Evolutionary conservation across 2,113 vertebrate species (phyloP).

Genomic region (Muntiacus muntjak): DNA sequence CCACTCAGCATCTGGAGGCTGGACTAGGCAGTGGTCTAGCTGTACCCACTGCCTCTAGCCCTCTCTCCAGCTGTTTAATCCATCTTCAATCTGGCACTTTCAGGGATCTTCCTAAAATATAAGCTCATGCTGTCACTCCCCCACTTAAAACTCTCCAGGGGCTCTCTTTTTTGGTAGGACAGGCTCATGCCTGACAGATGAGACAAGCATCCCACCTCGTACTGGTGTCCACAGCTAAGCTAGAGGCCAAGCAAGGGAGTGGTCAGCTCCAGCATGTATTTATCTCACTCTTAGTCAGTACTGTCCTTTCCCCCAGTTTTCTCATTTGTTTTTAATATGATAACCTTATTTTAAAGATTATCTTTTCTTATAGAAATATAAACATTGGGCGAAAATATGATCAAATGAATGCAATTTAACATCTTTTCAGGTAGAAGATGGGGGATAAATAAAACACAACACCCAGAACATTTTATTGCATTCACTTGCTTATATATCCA

Average conservation of each 20-base stretch:
- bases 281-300: neutral
- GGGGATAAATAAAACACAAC: neutral
- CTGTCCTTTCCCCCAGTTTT: neutral
- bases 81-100: neutral
- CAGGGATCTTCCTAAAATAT: neutral
- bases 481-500: neutral
- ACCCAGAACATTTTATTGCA: neutral
- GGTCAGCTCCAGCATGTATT: neutral
- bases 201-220: no score
- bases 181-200: neutral
- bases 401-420: neutral
- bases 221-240: neutral
- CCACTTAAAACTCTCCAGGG: neutral
- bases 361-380: neutral
- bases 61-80: neutral
- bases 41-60: fast-evolving
- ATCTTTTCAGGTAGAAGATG: neutral
- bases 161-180: neutral
- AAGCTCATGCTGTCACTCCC: neutral
- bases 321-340: neutral
- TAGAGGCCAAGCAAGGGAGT: neutral
- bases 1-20: neutral
- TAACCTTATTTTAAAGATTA: neutral
- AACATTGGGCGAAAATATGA: neutral
- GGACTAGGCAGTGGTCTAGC: no score